These are phyloP conservation scores for Leucoptera coffeella DNA, from an alignment of 2,888 invertebrate genomes.

Conservation along the genomic window DNA sequence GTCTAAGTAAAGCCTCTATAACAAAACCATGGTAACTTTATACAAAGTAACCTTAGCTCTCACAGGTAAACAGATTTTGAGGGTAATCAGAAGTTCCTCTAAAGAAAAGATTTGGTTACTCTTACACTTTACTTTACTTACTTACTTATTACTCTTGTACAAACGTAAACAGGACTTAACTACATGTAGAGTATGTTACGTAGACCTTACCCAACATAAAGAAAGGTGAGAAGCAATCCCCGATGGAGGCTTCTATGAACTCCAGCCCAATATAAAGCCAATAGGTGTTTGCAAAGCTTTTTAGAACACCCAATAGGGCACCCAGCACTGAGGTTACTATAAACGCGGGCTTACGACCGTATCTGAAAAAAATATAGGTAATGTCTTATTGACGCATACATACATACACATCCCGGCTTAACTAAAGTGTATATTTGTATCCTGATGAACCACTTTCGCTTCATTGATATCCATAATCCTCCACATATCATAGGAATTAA, in stretches of 20 bases:
- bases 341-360: constrained; percentile 22
- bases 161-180: too few species aligned
- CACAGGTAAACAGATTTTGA: neutral
- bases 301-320: constrained; percentile 19
- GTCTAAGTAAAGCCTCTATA: too few species aligned
- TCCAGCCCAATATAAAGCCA: constrained; percentile 27
- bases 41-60: too few species aligned
- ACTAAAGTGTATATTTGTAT: too few species aligned
- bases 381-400: too few species aligned
- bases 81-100: neutral
- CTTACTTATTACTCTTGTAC: neutral
- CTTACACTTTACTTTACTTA: too few species aligned
- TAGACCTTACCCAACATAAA: constrained; percentile 21
- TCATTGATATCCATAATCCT: too few species aligned
- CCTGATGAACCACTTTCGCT: too few species aligned
- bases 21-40: too few species aligned
- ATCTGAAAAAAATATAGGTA: too few species aligned
- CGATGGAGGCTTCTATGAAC: constrained; percentile 27
- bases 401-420: too few species aligned
- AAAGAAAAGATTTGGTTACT: neutral
- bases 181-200: neutral
- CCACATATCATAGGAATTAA: too few species aligned
- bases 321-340: constrained; percentile 22
- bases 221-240: constrained; percentile 27
- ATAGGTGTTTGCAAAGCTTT: constrained; percentile 22